Base-by-base conservation (phyloP, 2,797 vertebrate genomes). In the Rhadinocentrus ornatus region DNA sequence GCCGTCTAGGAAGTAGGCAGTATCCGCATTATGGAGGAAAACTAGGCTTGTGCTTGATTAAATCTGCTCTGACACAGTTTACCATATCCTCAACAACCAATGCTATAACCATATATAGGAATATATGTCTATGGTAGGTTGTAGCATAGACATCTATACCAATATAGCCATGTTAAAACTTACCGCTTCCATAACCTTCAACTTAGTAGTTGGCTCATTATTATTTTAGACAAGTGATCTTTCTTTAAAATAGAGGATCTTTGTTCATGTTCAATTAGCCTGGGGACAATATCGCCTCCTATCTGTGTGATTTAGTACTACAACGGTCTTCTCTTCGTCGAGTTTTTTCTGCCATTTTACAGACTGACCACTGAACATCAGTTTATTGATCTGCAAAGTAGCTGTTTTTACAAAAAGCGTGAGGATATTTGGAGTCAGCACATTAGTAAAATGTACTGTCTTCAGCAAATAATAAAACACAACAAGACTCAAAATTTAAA, bases 331-430 rank as follows among this genome's bases (percentile, higher is more conserved):
- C 6, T 18, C 6, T 54, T 29, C 24, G 9, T 26, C 2, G 26
- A 54, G 26, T 54, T 54, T 18, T 29, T 54, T 54, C 52, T 54
- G 52, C 26, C 26, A 54, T 54, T 29, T 54, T 29, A 53, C 52
- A 26, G 13, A 53, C 13, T 27, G 24, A 15, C 11, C n/a, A n/a
- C n/a, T n/a, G n/a, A n/a, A n/a, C n/a, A n/a, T n/a, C n/a, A 72
- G 71, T 92, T 92, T 92, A 91, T 89, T 92, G 58, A 63, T 84
- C 77, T 84, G 70, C 52, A 85, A 85, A 86, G 73, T 59, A 84
- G 65, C 75, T 2, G 57, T 88, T 87, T 87, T 86, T 84, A 88
- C 88, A 90, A 89, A 62, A 91, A 88, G 71, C 86, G 80, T 63
- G 44, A 61, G 48, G 16, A 66, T 22, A 44, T 66, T 54, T 71